Conservation (phyloP, 1,140 invertebrate genomes). For the Trachelipus rathkii region DNA sequence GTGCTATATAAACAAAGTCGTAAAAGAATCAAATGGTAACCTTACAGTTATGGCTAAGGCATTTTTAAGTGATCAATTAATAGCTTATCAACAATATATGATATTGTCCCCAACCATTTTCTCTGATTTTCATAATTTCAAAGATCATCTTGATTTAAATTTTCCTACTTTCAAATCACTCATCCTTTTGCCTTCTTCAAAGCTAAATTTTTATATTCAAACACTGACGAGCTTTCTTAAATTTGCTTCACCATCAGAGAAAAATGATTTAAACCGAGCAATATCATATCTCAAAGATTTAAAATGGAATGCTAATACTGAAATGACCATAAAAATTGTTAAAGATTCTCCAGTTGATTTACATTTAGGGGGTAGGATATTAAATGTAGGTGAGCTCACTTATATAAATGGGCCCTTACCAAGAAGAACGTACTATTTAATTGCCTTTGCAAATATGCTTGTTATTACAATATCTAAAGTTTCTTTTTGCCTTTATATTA, state of each 20-base stretch:
- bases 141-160: conserved; percentile 1
- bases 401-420: neutral
- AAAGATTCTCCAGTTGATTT: conserved; percentile 6
- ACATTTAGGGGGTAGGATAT: neutral
- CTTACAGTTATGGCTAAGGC: neutral
- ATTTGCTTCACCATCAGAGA: neutral
- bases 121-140: neutral
- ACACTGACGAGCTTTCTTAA: neutral
- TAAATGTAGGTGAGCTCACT: neutral
- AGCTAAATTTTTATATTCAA: neutral
- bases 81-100: conserved; percentile 4
- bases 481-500: neutral
- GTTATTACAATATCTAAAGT: conserved; percentile 11
- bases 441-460: neutral
- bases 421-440: neutral
- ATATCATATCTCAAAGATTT: neutral
- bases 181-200: neutral
- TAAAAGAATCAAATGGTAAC: neutral
- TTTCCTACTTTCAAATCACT: neutral
- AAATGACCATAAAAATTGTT: conserved; percentile 1
- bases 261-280: neutral
- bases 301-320: neutral
- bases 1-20: neutral
- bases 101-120: neutral
- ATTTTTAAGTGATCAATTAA: conserved; percentile 6